Percentiles rank a stretch among this genome's conserved stretches.
phyloP scores from a whole-genome alignment of 2,797 vertebrate genomes.

The Vespertilio murinus region DNA sequence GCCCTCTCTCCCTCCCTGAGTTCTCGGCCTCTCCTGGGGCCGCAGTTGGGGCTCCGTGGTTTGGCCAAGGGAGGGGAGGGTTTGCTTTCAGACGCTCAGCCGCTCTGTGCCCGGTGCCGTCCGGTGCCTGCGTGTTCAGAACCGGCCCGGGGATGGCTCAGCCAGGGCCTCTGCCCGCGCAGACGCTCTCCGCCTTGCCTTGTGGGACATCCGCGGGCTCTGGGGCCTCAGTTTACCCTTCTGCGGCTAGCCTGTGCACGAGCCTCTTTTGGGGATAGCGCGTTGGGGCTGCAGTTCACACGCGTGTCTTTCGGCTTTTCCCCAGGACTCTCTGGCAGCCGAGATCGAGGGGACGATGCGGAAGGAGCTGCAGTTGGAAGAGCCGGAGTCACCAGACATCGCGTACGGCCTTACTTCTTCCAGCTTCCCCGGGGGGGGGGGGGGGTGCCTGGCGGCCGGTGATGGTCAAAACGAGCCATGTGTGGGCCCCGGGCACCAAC shows the following conservation, averaged over 20 bases:
- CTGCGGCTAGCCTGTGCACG: rapidly evolving
- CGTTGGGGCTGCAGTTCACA: background rate
- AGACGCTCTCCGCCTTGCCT: no score
- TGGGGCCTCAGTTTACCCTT: background rate
- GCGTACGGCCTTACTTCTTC: constrained; percentile 85
- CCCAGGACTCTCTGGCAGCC: constrained; percentile 96
- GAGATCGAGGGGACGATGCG: constrained; percentile 99
- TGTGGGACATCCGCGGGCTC: background rate
- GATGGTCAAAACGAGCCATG: rapidly evolving
- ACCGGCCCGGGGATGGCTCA: background rate
- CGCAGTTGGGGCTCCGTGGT: background rate
- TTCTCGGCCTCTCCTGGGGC: rapidly evolving
- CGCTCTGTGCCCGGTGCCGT: rapidly evolving
- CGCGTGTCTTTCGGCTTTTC: constrained; percentile 63
- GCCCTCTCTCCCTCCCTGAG: rapidly evolving
- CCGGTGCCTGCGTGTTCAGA: background rate
- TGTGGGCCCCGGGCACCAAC: background rate
- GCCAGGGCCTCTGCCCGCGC: rapidly evolving
- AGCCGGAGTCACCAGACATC: constrained; percentile 93
- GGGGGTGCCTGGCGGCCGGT: rapidly evolving
- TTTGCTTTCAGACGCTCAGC: background rate
- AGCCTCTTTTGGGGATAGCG: background rate
- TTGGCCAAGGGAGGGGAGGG: background rate
- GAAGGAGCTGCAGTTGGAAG: constrained; percentile 96
- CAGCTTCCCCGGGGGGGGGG: background rate